Percentiles rank a stretch among this genome's conserved stretches.
phyloP scores from a whole-genome alignment of 2,888 invertebrate species.

The Scrobipalpa costella region DNA sequence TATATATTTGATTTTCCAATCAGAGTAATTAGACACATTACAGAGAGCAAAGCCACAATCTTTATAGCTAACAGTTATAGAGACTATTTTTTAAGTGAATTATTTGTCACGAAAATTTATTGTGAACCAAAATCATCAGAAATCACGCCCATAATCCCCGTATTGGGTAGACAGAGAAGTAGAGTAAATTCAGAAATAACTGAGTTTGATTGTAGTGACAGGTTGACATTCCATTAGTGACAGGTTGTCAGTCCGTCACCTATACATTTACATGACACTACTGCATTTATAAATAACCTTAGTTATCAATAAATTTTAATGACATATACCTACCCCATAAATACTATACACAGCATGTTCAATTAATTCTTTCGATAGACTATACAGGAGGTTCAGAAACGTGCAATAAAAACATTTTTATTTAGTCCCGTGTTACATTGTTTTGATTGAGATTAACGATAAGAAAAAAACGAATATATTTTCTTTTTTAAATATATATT shows the following conservation, averaged over 20 bases:
- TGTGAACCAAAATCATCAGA: not conserved
- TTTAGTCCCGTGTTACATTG: slow-evolving; percentile 63
- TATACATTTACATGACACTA: not conserved
- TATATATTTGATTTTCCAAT: slow-evolving; percentile 1
- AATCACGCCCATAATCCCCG: not conserved
- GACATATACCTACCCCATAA: not conserved
- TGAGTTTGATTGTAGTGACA: no score
- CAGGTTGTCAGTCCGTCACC: no score
- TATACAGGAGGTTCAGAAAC: slow-evolving; percentile 29
- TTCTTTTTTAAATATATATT: slow-evolving; percentile 46
- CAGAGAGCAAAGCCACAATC: not conserved
- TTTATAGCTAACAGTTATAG: not conserved
- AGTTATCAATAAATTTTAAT: not conserved
- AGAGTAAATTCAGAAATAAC: no score
- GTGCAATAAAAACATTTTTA: slow-evolving; percentile 39
- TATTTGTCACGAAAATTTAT: not conserved
- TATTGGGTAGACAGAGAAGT: no score
- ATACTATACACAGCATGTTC: not conserved
- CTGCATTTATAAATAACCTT: not conserved
- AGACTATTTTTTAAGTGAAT: not conserved
- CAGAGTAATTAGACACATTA: not conserved
- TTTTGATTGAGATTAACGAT: slow-evolving; percentile 52
- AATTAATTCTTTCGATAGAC: slow-evolving; percentile 20
- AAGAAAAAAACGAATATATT: slow-evolving; percentile 38
- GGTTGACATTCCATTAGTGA: no score